These are phyloP conservation scores for Nemotelus nigrinus DNA, from an alignment of 2,888 invertebrate genomes.

Conservation along the genomic window DNA sequence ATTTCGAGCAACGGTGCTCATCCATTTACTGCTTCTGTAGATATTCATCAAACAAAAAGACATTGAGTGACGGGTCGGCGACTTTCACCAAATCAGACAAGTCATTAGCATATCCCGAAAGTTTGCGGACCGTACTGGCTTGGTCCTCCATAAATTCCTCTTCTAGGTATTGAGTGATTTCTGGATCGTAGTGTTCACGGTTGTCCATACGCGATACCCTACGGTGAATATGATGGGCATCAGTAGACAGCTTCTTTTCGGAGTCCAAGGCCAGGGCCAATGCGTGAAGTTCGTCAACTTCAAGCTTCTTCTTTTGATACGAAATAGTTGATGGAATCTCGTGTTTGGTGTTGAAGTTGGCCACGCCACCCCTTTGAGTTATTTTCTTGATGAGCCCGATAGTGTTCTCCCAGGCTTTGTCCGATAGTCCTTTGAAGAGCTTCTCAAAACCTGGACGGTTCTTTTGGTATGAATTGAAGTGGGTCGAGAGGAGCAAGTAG, in stretches of 20 bases:
- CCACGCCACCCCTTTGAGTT: slow-evolving; percentile 75
- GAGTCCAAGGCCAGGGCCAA: slow-evolving; percentile 79
- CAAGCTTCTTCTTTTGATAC: slow-evolving; percentile 53
- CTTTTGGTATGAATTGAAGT: slow-evolving; percentile 80
- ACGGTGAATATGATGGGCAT: slow-evolving; percentile 75
- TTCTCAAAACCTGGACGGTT: slow-evolving; percentile 81
- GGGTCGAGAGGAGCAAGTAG: slow-evolving; percentile 77
- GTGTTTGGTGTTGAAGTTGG: slow-evolving; percentile 66
- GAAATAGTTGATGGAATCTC: slow-evolving; percentile 53
- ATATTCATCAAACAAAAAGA: slow-evolving; percentile 80
- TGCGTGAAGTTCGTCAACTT: slow-evolving; percentile 73
- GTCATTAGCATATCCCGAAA: slow-evolving; percentile 80
- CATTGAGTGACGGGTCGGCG: slow-evolving; percentile 71
- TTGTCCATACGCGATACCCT: slow-evolving; percentile 67
- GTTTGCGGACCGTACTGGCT: slow-evolving; percentile 72
- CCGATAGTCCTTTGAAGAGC: slow-evolving; percentile 77
- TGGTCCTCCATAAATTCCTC: slow-evolving; percentile 80
- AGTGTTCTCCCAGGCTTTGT: slow-evolving; percentile 77
- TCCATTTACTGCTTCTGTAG: slow-evolving; percentile 61
- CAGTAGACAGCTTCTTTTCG: slow-evolving; percentile 76
- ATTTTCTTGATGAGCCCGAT: slow-evolving; percentile 82
- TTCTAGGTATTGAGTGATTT: slow-evolving; percentile 79
- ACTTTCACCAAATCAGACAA: slow-evolving; percentile 72
- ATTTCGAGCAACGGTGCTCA: no score
- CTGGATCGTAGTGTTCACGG: slow-evolving; percentile 73